These are phyloP conservation scores for Arion vulgaris DNA, from an alignment of 1,140 invertebrate genomes.

Conservation along the genomic window DNA sequence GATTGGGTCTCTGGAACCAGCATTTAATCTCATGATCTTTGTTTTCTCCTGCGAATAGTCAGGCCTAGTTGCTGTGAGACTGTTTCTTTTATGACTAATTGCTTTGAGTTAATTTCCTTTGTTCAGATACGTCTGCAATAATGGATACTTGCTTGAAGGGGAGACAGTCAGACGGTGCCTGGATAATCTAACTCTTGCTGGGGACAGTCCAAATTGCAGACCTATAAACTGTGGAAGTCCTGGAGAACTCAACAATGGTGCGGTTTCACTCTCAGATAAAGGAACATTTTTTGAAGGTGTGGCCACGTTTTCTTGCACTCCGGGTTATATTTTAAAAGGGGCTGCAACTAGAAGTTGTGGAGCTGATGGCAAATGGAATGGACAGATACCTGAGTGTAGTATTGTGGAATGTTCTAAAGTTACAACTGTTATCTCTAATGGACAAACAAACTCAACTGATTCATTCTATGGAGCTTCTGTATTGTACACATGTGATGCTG, in stretches of 20 bases:
- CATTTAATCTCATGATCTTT: too few species aligned
- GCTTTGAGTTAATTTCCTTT: too few species aligned
- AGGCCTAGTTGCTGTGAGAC: too few species aligned
- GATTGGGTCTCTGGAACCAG: too few species aligned
- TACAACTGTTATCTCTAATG: constrained; percentile 58
- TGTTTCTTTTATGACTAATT: too few species aligned
- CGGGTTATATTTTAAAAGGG: constrained; percentile 69
- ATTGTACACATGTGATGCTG: constrained; percentile 58
- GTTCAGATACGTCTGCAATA: constrained; percentile 66
- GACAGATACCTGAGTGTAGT: constrained; percentile 48
- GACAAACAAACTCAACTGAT: constrained; percentile 53
- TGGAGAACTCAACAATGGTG: constrained; percentile 48
- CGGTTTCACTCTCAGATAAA: constrained; percentile 12
- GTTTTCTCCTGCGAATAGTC: too few species aligned
- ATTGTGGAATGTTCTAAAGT: constrained; percentile 54
- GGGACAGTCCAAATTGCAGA: constrained; percentile 83
- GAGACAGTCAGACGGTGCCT: constrained; percentile 62
- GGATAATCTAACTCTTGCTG: constrained; percentile 89
- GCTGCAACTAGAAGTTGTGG: constrained; percentile 59
- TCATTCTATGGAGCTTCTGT: constrained; percentile 57
- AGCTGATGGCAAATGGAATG: constrained; percentile 67
- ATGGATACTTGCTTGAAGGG: constrained; percentile 70
- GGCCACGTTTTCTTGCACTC: constrained; percentile 73
- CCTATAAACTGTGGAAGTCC: constrained; percentile 60
- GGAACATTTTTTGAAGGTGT: constrained; percentile 68